Conservation (phyloP, 1,140 invertebrate genomes). For the Drosophila mojavensis region DNA sequence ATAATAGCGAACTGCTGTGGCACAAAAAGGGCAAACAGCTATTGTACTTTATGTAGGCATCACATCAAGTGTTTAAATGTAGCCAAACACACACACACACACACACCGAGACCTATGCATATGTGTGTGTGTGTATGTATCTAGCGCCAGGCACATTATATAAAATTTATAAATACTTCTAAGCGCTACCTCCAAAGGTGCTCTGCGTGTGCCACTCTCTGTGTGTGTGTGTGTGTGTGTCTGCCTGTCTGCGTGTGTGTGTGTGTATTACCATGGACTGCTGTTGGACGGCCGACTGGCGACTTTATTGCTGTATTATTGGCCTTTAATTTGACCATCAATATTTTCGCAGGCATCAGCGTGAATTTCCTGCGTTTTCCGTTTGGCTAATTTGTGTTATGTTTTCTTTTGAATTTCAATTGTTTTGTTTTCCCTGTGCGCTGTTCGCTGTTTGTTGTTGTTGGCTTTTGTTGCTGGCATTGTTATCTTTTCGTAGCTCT, state of each 20-base stretch:
- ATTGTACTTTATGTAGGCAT: constrained; percentile 68
- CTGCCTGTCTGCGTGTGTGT: constrained; percentile 14
- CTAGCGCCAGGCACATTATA: constrained; percentile 63
- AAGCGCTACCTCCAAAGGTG: constrained; percentile 67
- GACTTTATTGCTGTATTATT: constrained; percentile 80
- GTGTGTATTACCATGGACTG: constrained; percentile 13
- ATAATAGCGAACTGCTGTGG: constrained; percentile 58
- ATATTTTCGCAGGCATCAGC: constrained; percentile 53
- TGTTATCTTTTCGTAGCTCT: constrained; percentile 19
- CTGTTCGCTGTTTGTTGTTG: background rate
- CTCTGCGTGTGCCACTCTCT: constrained; percentile 10
- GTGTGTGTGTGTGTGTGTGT: constrained; percentile 10
- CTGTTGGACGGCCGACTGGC: constrained; percentile 37
- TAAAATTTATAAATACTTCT: constrained; percentile 81
- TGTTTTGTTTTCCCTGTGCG: constrained; percentile 32
- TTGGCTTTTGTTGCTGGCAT: constrained; percentile 5
- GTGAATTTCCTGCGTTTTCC: constrained; percentile 52
- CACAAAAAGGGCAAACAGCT: constrained; percentile 70
- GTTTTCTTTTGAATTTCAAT: constrained; percentile 52
- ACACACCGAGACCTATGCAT: constrained; percentile 1
- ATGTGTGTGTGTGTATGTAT: constrained; percentile 29
- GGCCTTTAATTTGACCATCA: constrained; percentile 78
- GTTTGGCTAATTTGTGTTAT: constrained; percentile 72
- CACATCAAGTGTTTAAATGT: constrained; percentile 27
- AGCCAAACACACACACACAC: constrained; percentile 10